These are phyloP conservation scores for Anas georgica DNA, from an alignment of 2,797 vertebrate species.

Conservation along the genomic window DNA sequence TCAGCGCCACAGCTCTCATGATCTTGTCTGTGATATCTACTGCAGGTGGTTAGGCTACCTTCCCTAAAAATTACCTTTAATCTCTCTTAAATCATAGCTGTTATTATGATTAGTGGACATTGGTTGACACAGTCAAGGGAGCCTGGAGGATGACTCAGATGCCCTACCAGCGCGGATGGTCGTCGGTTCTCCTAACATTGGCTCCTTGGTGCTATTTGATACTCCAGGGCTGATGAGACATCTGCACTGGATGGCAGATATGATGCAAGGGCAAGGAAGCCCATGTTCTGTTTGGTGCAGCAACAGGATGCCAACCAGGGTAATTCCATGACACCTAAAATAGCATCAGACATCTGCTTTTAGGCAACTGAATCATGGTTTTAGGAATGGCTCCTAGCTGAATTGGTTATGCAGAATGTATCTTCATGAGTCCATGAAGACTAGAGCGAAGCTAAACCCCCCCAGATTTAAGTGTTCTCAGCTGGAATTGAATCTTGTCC, in stretches of 20 bases:
- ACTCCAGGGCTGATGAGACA: not conserved
- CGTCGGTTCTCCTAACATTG: not conserved
- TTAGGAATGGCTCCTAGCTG: not conserved
- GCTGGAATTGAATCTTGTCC: fast-evolving
- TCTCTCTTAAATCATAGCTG: not conserved
- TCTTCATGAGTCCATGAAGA: not conserved
- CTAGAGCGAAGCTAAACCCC: not conserved
- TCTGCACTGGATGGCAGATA: not conserved
- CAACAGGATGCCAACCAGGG: not conserved
- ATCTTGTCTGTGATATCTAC: not conserved
- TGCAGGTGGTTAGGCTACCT: not conserved
- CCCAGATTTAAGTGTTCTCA: not conserved
- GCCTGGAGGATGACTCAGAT: not conserved
- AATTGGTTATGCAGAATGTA: not conserved
- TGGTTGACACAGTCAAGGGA: not conserved
- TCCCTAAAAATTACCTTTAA: not conserved
- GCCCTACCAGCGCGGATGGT: not conserved
- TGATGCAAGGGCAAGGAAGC: not conserved
- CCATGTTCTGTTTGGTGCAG: not conserved
- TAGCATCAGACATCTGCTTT: not conserved
- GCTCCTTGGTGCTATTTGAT: not conserved
- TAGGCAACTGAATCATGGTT: not conserved
- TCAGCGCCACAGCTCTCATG: not conserved
- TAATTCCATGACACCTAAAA: constrained; percentile 3
- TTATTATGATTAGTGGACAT: not conserved